A percentile compares a stretch with the other conserved stretches of the same genome.
phyloP scores from a whole-genome alignment of 2,888 invertebrate genomes.

The Linyphia triangularis region DNA sequence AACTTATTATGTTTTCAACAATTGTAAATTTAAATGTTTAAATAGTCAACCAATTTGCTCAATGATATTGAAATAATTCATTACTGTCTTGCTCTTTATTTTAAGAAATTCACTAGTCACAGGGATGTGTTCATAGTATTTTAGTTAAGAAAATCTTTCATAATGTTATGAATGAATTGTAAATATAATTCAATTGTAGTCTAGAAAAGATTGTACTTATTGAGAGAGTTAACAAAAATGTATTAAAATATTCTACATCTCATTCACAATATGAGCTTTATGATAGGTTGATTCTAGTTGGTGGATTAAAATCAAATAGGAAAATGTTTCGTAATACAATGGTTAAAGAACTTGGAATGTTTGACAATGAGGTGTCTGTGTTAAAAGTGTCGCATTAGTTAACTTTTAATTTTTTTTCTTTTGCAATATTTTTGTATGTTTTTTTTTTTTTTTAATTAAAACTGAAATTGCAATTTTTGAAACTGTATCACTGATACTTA shows the following conservation, averaged over 20 bases:
- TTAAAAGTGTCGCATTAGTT: not conserved
- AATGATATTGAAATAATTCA: too few species aligned
- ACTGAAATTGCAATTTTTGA: not conserved
- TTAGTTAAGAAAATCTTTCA: not conserved
- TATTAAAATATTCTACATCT: slow-evolving; percentile 6
- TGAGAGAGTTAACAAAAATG: not conserved
- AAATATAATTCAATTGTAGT: slow-evolving; percentile 14
- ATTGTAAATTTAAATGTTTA: too few species aligned
- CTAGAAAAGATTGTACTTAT: not conserved
- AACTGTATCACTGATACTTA: not conserved
- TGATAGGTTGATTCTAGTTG: not conserved
- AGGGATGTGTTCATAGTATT: not conserved
- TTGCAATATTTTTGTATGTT: too few species aligned
- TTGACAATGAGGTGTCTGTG: not conserved
- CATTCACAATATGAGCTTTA: slow-evolving; percentile 3
- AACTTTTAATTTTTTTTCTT: not conserved
- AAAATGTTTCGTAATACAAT: not conserved
- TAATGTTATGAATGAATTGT: slow-evolving; percentile 1
- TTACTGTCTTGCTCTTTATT: not conserved
- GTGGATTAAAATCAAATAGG: not conserved
- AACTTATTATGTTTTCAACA: too few species aligned
- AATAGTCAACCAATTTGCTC: too few species aligned
- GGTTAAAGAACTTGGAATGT: not conserved
- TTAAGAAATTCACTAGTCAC: not conserved
- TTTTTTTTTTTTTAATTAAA: not conserved